Evolutionary conservation across 2,888 invertebrate species (phyloP).

Genomic region (Pseudanteris insignis): DNA sequence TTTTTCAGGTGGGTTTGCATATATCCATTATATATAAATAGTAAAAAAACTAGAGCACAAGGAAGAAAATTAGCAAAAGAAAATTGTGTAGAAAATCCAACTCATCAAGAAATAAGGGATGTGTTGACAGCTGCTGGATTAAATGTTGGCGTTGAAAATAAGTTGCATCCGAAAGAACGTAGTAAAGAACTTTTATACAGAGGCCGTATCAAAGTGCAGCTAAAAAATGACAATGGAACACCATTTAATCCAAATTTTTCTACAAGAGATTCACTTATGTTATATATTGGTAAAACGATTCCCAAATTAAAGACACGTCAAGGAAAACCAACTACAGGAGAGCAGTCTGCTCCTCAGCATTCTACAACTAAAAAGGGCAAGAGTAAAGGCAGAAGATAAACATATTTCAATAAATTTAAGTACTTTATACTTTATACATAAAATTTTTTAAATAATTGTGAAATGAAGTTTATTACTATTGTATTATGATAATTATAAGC

Average conservation of each 20-base stretch:
- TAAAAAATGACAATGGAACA: conserved; percentile 89
- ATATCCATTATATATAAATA: conserved; percentile 96
- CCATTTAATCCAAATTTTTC: conserved; percentile 77
- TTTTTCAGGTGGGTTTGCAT: conserved; percentile 88
- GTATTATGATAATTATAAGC: too few species aligned
- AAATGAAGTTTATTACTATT: too few species aligned
- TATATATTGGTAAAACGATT: conserved; percentile 83
- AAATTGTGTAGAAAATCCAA: conserved; percentile 93
- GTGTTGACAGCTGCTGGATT: conserved; percentile 86
- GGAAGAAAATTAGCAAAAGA: conserved; percentile 87
- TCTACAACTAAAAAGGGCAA: conserved; percentile 62
- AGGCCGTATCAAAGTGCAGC: conserved; percentile 91
- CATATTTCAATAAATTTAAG: background rate
- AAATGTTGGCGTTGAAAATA: conserved; percentile 89
- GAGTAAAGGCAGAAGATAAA: conserved; percentile 67
- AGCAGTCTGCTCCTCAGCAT: conserved; percentile 61
- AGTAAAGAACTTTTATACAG: conserved; percentile 87
- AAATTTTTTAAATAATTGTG: too few species aligned
- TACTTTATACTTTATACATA: too few species aligned
- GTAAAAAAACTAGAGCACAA: conserved; percentile 88
- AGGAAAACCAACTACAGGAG: conserved; percentile 66
- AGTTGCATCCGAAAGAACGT: conserved; percentile 88
- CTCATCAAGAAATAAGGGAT: conserved; percentile 93
- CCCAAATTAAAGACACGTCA: conserved; percentile 89
- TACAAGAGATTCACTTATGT: conserved; percentile 80